Conservation (phyloP, 2,888 invertebrate species). For the Imbricaverruca yamaguchii region DNA sequence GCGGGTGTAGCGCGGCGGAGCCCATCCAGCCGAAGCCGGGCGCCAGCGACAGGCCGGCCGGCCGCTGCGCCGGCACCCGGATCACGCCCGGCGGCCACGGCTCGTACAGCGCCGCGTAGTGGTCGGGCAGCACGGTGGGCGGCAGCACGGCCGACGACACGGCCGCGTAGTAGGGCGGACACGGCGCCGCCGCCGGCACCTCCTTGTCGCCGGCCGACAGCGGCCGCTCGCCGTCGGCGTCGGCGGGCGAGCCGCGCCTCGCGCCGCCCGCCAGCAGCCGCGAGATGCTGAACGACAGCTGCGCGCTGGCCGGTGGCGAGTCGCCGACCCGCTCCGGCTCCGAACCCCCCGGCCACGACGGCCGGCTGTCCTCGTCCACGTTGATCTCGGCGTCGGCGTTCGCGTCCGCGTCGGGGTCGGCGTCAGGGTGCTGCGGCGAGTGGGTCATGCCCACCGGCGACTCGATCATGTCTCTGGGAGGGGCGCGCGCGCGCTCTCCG, state of each 20-base stretch:
- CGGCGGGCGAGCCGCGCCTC: conserved; percentile 30
- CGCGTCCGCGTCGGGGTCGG: background rate
- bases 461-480: background rate
- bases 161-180: conserved; percentile 3
- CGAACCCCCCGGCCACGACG: background rate
- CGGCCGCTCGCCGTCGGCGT: conserved; percentile 24
- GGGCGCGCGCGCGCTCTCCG: too few species aligned
- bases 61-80: conserved; percentile 32
- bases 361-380: conserved; percentile 18
- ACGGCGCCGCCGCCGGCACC: background rate
- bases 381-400: background rate
- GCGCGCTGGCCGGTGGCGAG: conserved; percentile 23
- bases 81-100: conserved; percentile 31
- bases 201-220: background rate
- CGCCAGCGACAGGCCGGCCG: conserved; percentile 20
- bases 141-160: conserved; percentile 5
- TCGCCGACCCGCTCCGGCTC: background rate
- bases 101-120: conserved; percentile 11
- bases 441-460: background rate
- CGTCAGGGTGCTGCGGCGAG: background rate
- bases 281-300: conserved; percentile 33
- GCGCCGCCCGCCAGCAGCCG: conserved; percentile 31
- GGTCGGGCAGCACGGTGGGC: background rate
- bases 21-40: conserved; percentile 3
- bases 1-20: background rate